Percentiles rank a stretch among this genome's conserved stretches.
Evolutionary conservation across 2,113 vertebrate species (phyloP).

Genomic region (Mobula birostris): DNA sequence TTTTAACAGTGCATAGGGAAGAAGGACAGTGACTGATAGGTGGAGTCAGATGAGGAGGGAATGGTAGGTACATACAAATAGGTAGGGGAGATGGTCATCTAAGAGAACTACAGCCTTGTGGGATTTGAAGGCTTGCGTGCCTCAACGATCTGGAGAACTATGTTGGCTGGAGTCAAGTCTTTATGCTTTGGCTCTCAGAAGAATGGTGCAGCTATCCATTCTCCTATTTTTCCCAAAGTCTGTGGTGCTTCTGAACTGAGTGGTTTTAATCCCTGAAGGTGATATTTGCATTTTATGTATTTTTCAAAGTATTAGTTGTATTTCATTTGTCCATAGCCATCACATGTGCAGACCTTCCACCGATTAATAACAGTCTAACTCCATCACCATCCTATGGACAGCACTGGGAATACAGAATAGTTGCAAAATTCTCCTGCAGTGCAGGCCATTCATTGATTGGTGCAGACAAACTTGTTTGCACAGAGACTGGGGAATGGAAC

Average conservation of each 20-base stretch:
- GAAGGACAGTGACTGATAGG: no score
- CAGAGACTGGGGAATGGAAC: neutral
- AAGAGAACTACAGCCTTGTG: no score
- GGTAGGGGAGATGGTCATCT: no score
- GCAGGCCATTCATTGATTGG: neutral
- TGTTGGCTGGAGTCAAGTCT: no score
- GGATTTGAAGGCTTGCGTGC: no score
- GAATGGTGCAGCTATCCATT: no score
- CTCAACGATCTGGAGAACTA: no score
- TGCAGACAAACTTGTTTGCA: neutral
- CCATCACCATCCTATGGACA: neutral
- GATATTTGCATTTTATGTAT: neutral
- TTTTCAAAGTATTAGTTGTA: neutral
- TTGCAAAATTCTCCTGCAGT: neutral
- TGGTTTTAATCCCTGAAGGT: neutral
- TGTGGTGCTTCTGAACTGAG: neutral
- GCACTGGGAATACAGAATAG: neutral
- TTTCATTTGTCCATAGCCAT: neutral
- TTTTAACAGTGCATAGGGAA: no score
- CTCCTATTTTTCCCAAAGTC: neutral
- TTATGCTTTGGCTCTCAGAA: no score
- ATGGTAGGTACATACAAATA: no score
- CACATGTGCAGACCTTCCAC: neutral
- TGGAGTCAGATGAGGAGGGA: no score
- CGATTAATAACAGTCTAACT: neutral